Percentiles rank a stretch among this genome's conserved stretches.
Conservation (phyloP, 2,888 invertebrate genomes). For the Eupsilia transversa region DNA sequence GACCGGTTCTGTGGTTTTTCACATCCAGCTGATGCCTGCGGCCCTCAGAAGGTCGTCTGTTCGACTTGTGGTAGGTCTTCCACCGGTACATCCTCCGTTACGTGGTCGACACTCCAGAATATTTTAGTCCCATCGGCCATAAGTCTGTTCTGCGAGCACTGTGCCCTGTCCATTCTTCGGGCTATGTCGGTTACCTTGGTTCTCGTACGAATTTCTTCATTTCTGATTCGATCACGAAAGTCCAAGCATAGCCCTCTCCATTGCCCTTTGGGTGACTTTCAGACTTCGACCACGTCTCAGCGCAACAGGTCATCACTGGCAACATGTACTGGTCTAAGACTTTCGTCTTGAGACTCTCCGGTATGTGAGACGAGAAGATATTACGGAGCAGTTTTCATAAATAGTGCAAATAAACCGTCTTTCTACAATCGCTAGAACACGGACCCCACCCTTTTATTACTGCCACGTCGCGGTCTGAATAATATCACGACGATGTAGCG, state of each 20-base stretch:
- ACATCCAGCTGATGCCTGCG: neutral
- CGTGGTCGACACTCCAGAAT: neutral
- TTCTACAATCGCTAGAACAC: slow-evolving; percentile 22
- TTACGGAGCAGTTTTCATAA: neutral
- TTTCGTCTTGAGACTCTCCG: neutral
- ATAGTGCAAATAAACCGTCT: too few species aligned
- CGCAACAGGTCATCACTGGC: too few species aligned
- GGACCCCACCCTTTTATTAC: slow-evolving; percentile 38
- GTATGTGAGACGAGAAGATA: neutral
- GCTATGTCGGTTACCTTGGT: neutral
- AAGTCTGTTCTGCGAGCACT: too few species aligned
- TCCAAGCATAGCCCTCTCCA: neutral
- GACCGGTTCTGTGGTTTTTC: neutral
- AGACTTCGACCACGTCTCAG: neutral
- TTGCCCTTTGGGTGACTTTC: neutral
- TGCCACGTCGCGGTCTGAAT: slow-evolving; percentile 52
- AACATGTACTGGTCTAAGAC: neutral
- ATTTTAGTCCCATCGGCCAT: neutral
- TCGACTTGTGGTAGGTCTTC: neutral
- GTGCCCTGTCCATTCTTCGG: neutral
- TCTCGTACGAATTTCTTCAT: neutral
- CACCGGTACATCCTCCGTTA: neutral
- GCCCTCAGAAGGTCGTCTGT: neutral
- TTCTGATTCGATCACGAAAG: neutral
- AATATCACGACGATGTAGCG: slow-evolving; percentile 56